Percentiles rank a stretch among this genome's conserved stretches.
These are phyloP conservation scores for Eleutherodactylus coqui DNA, from an alignment of 2,797 vertebrate species.

Conservation along the genomic window DNA sequence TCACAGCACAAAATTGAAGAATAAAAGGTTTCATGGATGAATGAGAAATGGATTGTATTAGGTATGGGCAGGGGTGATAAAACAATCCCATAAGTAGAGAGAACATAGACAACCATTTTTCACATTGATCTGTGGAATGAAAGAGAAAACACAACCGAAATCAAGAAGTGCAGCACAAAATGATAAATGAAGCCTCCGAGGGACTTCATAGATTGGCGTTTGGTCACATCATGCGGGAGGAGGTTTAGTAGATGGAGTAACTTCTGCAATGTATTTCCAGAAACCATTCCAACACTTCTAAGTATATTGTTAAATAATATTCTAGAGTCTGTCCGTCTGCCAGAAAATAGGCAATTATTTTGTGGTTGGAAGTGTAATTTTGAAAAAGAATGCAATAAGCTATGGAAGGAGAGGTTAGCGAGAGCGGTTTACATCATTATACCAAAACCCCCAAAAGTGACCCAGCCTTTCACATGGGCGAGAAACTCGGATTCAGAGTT, in stretches of 20 bases:
- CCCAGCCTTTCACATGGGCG: too few relatives aligned
- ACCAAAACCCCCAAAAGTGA: too few relatives aligned
- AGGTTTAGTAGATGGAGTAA: background rate
- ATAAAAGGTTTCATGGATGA: constrained; percentile 19
- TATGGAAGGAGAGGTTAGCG: too few relatives aligned
- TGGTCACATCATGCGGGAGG: background rate
- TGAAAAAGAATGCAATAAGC: too few relatives aligned
- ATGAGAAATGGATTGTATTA: constrained; percentile 38
- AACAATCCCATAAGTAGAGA: constrained; percentile 23
- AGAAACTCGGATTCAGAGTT: too few relatives aligned
- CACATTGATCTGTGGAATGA: background rate
- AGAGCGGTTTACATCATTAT: too few relatives aligned
- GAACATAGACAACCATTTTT: constrained; percentile 7
- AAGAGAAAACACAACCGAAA: background rate
- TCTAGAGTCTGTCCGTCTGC: too few relatives aligned
- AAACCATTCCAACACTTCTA: background rate
- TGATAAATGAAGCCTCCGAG: background rate
- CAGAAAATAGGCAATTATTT: too few relatives aligned
- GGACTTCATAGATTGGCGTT: background rate
- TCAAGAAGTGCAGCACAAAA: background rate
- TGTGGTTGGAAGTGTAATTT: too few relatives aligned
- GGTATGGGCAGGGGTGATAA: background rate
- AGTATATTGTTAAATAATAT: background rate
- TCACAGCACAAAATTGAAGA: constrained; percentile 23
- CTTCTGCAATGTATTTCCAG: background rate